phyloP scores from a whole-genome alignment of 2,888 invertebrate genomes.

The Merodon equestris region DNA sequence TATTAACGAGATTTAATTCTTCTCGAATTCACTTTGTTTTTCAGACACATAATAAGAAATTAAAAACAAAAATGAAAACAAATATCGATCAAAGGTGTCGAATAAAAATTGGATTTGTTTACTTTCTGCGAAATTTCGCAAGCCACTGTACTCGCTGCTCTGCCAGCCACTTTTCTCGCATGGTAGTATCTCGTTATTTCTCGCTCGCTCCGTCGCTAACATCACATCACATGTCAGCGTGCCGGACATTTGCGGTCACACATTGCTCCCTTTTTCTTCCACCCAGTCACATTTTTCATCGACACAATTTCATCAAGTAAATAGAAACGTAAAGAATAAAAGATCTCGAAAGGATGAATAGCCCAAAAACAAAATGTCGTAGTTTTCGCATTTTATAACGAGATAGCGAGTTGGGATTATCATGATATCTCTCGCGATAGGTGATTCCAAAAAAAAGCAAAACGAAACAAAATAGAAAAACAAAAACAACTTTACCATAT shows the following conservation, averaged over 20 bases:
- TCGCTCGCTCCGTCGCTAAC: too few species aligned
- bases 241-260: not conserved
- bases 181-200: constrained; percentile 33
- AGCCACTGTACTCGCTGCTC: constrained; percentile 33
- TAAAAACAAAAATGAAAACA: too few species aligned
- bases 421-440: too few species aligned
- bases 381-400: not conserved
- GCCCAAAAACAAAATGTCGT: constrained; percentile 5
- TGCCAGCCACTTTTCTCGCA: constrained; percentile 27
- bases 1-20: too few species aligned
- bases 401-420: too few species aligned
- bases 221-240: constrained; percentile 52
- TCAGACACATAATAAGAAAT: too few species aligned
- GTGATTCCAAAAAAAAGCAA: too few species aligned
- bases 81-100: too few species aligned
- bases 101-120: constrained; percentile 26
- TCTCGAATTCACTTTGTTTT: too few species aligned
- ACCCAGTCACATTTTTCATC: not conserved
- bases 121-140: constrained; percentile 26
- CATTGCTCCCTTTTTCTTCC: constrained; percentile 1
- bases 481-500: constrained; percentile 53
- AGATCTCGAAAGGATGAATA: constrained; percentile 2
- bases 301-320: not conserved
- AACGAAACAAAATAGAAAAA: constrained; percentile 16
- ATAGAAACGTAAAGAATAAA: not conserved